Evolutionary conservation across 2,888 invertebrate genomes (phyloP).

Genomic region (Rhingia campestris): DNA sequence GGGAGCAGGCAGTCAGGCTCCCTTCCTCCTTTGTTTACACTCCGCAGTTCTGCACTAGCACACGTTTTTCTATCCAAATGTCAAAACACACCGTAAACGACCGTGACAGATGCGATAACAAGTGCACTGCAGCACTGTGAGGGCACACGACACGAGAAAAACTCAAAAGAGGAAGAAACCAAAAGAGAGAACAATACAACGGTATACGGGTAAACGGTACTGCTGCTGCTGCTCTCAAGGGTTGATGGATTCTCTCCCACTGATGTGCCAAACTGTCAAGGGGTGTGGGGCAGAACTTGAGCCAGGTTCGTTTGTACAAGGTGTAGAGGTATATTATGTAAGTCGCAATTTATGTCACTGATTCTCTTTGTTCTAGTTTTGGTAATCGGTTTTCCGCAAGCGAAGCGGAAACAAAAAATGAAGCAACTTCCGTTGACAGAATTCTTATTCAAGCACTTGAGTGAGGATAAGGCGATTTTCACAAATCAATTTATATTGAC

Average conservation of each 20-base stretch:
- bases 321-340: constrained; percentile 56
- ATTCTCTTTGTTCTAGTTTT: constrained; percentile 46
- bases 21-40: constrained; percentile 35
- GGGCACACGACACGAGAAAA: neutral
- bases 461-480: constrained; percentile 6
- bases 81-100: constrained; percentile 40
- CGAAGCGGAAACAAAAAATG: neutral
- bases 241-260: constrained; percentile 13
- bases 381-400: neutral
- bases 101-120: constrained; percentile 36
- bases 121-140: constrained; percentile 49
- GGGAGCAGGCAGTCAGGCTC: neutral
- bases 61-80: constrained; percentile 40
- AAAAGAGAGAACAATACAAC: constrained; percentile 18
- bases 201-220: neutral
- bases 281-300: constrained; percentile 19
- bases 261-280: constrained; percentile 6
- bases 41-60: constrained; percentile 6
- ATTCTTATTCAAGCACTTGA: neutral
- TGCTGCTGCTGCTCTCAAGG: neutral
- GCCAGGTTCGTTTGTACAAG: constrained; percentile 14
- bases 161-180: constrained; percentile 15
- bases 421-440: neutral
- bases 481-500: constrained; percentile 8
- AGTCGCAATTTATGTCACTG: constrained; percentile 52